phyloP scores from a whole-genome alignment of 2,888 invertebrate species.

The Drosophila yooni region DNA sequence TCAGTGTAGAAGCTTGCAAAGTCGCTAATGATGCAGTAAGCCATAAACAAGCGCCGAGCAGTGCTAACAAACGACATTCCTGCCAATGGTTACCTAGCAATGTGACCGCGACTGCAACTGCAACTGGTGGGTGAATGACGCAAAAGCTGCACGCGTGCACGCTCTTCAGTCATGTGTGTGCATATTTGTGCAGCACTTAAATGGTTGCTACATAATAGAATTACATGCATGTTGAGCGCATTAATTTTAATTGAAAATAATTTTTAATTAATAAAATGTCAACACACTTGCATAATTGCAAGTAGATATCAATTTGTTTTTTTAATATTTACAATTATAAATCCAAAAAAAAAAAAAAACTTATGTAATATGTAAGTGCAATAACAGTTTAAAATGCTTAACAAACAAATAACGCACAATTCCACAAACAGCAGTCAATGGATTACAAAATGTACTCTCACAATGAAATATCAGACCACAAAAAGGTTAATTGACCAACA shows the following conservation, averaged over 20 bases:
- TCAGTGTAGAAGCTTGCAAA: slow-evolving; percentile 1
- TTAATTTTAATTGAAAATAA: slow-evolving; percentile 77
- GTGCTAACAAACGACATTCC: neutral
- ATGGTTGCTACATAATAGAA: slow-evolving; percentile 65
- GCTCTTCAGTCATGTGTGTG: neutral
- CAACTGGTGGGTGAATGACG: neutral
- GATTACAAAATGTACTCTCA: slow-evolving; percentile 26
- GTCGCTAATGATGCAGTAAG: slow-evolving; percentile 18
- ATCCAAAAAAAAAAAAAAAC: slow-evolving; percentile 14
- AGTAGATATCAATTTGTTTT: slow-evolving; percentile 61
- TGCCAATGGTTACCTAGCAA: slow-evolving; percentile 20
- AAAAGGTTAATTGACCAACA: slow-evolving; percentile 79
- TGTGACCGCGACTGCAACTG: slow-evolving; percentile 9
- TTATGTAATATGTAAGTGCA: slow-evolving; percentile 38
- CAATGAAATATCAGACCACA: slow-evolving; percentile 71
- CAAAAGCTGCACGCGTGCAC: neutral
- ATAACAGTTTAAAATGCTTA: slow-evolving; percentile 69
- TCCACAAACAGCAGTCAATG: slow-evolving; percentile 39
- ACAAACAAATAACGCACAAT: slow-evolving; percentile 60
- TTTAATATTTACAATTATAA: slow-evolving; percentile 21
- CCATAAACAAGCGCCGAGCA: slow-evolving; percentile 10
- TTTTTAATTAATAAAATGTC: slow-evolving; percentile 80
- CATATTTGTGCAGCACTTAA: slow-evolving; percentile 54
- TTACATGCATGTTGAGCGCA: slow-evolving; percentile 73
- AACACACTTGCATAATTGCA: slow-evolving; percentile 70